Conservation (phyloP, 2,113 vertebrate species). For the Beaufortia kweichowensis region DNA sequence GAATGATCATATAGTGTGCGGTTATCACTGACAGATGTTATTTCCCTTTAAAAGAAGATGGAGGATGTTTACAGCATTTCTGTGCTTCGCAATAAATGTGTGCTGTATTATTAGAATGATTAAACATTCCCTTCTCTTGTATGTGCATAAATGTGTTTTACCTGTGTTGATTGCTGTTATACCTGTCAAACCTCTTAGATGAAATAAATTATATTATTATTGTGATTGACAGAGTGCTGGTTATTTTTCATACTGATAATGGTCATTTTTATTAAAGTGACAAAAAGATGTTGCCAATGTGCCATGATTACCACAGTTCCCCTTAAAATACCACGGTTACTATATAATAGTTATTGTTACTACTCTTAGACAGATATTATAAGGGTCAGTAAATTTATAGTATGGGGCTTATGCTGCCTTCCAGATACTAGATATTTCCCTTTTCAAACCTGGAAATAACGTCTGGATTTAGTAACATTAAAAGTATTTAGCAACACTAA, state of each 20-base stretch:
- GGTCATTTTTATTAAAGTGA: not conserved
- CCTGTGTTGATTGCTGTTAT: slow-evolving; percentile 59
- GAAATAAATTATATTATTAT: slow-evolving; percentile 68
- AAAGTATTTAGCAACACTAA: too few relatives aligned
- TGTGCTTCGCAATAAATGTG: slow-evolving; percentile 51
- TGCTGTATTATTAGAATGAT: slow-evolving; percentile 41
- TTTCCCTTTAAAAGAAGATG: slow-evolving; percentile 18
- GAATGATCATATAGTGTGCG: slow-evolving; percentile 24
- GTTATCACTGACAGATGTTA: slow-evolving; percentile 17
- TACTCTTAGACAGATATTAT: too few relatives aligned
- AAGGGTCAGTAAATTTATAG: too few relatives aligned
- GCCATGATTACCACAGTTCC: not conserved
- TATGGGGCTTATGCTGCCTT: too few relatives aligned
- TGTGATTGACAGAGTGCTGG: not conserved
- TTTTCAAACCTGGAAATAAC: too few relatives aligned
- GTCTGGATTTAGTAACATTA: too few relatives aligned
- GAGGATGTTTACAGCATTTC: slow-evolving; percentile 64
- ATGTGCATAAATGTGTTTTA: slow-evolving; percentile 55
- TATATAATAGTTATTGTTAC: not conserved
- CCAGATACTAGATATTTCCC: too few relatives aligned
- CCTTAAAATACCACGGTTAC: not conserved
- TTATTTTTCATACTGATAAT: not conserved
- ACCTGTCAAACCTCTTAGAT: slow-evolving; percentile 59
- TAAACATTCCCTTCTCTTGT: slow-evolving; percentile 43
- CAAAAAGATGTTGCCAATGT: too few relatives aligned